These are phyloP conservation scores for Drosophila trichaetosa DNA, from an alignment of 2,888 invertebrate species.

Conservation along the genomic window DNA sequence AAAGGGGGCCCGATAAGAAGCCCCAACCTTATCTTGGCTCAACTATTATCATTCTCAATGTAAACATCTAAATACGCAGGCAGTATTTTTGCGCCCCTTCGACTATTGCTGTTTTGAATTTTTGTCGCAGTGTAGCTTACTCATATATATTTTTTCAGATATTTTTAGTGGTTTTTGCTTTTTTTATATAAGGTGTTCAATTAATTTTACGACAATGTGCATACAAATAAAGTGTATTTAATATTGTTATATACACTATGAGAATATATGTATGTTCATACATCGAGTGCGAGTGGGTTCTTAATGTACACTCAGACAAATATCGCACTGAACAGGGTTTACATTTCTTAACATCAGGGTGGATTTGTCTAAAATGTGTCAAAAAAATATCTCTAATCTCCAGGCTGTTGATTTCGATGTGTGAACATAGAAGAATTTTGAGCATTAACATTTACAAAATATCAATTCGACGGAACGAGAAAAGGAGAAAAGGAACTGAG, in stretches of 20 bases:
- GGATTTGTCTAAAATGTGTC: background rate
- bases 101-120: conserved; percentile 24
- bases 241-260: background rate
- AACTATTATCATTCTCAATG: background rate
- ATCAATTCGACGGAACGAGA: too few species aligned
- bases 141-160: conserved; percentile 4
- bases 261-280: background rate
- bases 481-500: too few species aligned
- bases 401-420: background rate
- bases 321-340: too few species aligned
- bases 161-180: conserved; percentile 2
- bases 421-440: background rate
- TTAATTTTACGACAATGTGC: background rate
- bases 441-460: background rate
- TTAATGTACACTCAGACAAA: background rate
- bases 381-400: background rate
- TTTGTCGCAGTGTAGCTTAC: conserved; percentile 30
- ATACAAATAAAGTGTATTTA: background rate
- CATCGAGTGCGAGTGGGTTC: background rate
- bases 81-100: background rate
- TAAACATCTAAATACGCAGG: background rate
- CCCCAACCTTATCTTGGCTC: background rate
- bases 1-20: background rate
- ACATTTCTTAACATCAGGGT: too few species aligned
- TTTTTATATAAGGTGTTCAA: background rate